These are phyloP conservation scores for Macrosteles quadrilineatus DNA, from an alignment of 1,140 invertebrate species.

Conservation along the genomic window DNA sequence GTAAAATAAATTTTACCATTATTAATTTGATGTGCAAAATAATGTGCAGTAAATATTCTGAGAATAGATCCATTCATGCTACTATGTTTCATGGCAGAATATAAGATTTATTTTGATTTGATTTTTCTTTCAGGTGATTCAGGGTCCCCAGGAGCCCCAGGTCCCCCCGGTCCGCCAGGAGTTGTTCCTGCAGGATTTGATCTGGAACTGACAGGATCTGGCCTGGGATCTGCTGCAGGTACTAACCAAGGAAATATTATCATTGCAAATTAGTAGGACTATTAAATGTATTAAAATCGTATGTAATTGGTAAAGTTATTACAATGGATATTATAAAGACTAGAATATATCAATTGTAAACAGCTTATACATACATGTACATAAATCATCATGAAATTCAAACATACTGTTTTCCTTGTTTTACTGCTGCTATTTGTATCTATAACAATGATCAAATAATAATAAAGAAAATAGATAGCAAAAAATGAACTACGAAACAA, in stretches of 20 bases:
- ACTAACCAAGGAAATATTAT: constrained; percentile 51
- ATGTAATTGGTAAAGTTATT: too few relatives aligned
- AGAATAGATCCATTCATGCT: not conserved
- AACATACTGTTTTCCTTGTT: not conserved
- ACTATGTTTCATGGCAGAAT: not conserved
- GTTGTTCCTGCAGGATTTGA: too few relatives aligned
- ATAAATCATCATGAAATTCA: not conserved
- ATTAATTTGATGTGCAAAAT: too few relatives aligned
- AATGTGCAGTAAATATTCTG: too few relatives aligned
- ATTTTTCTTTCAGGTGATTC: constrained; percentile 44
- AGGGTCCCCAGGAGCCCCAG: constrained; percentile 58
- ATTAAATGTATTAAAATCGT: too few relatives aligned
- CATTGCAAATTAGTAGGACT: not conserved
- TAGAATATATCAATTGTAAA: not conserved
- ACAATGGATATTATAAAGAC: too few relatives aligned
- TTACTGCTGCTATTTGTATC: not conserved
- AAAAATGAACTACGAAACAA: too few relatives aligned
- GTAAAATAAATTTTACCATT: too few relatives aligned
- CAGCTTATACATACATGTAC: not conserved
- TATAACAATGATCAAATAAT: not conserved
- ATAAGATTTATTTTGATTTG: not conserved
- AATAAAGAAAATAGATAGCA: too few relatives aligned
- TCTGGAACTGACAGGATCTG: too few relatives aligned
- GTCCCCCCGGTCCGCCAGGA: constrained; percentile 52
- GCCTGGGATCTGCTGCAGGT: too few relatives aligned